Evolutionary conservation across 1,140 invertebrate genomes (phyloP), one percentile per base, ranked within the genome.

Genomic region (Zaprionus ghesquierei): DNA sequence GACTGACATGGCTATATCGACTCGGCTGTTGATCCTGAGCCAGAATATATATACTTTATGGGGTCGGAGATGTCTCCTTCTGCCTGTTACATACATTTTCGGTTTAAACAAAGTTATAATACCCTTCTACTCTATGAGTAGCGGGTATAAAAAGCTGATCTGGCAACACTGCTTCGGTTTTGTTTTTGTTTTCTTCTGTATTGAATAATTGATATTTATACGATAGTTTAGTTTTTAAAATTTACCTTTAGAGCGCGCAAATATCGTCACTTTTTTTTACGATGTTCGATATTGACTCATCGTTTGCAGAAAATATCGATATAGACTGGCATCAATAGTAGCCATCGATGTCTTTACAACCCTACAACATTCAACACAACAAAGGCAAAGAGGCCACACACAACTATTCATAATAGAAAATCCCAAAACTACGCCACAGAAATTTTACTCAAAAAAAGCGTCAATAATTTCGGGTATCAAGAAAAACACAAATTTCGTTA

Each of bases 391-490:
- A 58, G 31, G 59, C 51, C 41, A 54, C 51, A 38, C 44, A 29
- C 27, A 68, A 64, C 50, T 70, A 31, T 41, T 70, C 58, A 59
- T 59, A 72, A 53, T 53, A 44, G n/a, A 62, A 55, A 44, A 20
- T 20, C 49, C 20, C 72, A 58, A 63, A 73, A 77, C 69, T 74
- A 55, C 29, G 38, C 31, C 27, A 61, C 25, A 18, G 51, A 56
- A 69, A 41, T 69, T 41, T 22, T 50, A 55, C 50, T 58, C 27
- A 10, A 62, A 74, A 56, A 29, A 61, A 60, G 41, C 55, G 29
- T 79, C 33, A 84, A 81, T 41, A 75, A 80, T 66, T 85, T 81
- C 78, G 74, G 81, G 75, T 81, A 81, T 46, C 54, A 77, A 58
- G 70, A 74, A 56, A 69, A 51, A 66, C 18, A 56, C 1, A 58